Base-by-base conservation (phyloP, 2,888 invertebrate species). In the Cerastis leucographa region DNA sequence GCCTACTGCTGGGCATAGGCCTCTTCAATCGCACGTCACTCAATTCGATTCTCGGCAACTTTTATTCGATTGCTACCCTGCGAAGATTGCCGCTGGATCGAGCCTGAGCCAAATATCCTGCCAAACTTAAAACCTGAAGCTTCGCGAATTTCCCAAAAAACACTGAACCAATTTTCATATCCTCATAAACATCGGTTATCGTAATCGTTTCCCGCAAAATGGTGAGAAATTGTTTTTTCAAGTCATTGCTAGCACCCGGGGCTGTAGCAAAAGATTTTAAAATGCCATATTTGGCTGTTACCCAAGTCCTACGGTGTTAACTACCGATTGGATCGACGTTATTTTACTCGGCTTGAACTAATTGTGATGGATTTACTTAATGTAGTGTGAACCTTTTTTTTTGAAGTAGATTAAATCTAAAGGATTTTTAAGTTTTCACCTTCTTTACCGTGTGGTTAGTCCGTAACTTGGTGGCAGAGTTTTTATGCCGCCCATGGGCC, bases 261-360 rank as follows among this genome's bases (percentile, higher is more conserved):
- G n/a, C 71, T 61, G 17, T 29, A 49, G 22, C 40, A 59, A 74
- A 71, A 74, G 51, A 66, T 62, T 76, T 81, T 65, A 70, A 77
- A 85, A 70, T 61, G 42, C 22, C 42, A 67, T 70, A 85, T 72
- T 83, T 83, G 83, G 83, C 83, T 59, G 59, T 40, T 42, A n/a
- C 49, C 85, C 83, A 83, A 83, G 49, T 35, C 22, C n/a, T 49
- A 42, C 59, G n/a, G 71, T 80, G 73, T 71, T 80, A 84, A 84
- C 68, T 81, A 67, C 69, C 77, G 62, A 81, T 81, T 25, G 74
- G 29, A 81, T 49, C 22, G 46, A 25, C 35, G 59, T 81, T 72
- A 81, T 67, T 70, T 66, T 19, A 62, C 65, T 72, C 42, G 35
- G 61, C 25, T 67, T 70, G 2, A 64, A 85, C 71, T 77, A 85